A percentile compares a stretch with the other conserved stretches of the same genome.
phyloP scores from a whole-genome alignment of 2,888 invertebrate species.

The Sussaba pulchella region DNA sequence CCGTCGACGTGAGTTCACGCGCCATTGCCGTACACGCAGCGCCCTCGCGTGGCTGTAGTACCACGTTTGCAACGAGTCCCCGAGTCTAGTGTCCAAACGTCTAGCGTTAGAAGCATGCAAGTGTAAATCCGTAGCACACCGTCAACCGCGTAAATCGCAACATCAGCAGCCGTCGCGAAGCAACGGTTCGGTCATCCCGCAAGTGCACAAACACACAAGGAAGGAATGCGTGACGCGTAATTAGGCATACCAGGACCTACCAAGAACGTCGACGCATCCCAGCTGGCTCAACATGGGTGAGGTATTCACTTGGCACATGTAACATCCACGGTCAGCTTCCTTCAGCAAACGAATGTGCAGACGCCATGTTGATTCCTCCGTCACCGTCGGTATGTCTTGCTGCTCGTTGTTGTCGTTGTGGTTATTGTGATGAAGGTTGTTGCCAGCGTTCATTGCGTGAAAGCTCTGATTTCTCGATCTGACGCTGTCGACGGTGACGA shows the following conservation, averaged over 20 bases:
- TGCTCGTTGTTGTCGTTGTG: slow-evolving; percentile 50
- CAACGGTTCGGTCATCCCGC: slow-evolving; percentile 4
- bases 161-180: not conserved
- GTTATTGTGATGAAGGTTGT: slow-evolving; percentile 38
- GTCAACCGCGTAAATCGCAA: not conserved
- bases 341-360: slow-evolving; percentile 90
- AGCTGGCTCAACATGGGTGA: slow-evolving; percentile 91
- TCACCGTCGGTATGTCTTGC: slow-evolving; percentile 82
- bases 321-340: slow-evolving; percentile 91
- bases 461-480: slow-evolving; percentile 77
- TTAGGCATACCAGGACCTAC: slow-evolving; percentile 84
- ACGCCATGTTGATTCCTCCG: slow-evolving; percentile 90
- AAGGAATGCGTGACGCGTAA: slow-evolving; percentile 76
- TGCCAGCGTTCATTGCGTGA: slow-evolving; percentile 43
- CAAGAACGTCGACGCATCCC: slow-evolving; percentile 91
- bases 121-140: not conserved
- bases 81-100: not conserved
- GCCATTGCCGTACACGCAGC: not conserved
- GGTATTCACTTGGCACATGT: slow-evolving; percentile 93
- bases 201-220: slow-evolving; percentile 65
- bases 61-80: slow-evolving; percentile 7
- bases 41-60: slow-evolving; percentile 24
- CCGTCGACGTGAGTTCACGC: slow-evolving; percentile 2
- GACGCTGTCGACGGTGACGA: slow-evolving; percentile 86
- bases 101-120: not conserved